Percentiles rank a stretch among this genome's conserved stretches.
These are phyloP conservation scores for Urocyon cinereoargenteus DNA, from an alignment of 2,797 vertebrate genomes.

Conservation along the genomic window DNA sequence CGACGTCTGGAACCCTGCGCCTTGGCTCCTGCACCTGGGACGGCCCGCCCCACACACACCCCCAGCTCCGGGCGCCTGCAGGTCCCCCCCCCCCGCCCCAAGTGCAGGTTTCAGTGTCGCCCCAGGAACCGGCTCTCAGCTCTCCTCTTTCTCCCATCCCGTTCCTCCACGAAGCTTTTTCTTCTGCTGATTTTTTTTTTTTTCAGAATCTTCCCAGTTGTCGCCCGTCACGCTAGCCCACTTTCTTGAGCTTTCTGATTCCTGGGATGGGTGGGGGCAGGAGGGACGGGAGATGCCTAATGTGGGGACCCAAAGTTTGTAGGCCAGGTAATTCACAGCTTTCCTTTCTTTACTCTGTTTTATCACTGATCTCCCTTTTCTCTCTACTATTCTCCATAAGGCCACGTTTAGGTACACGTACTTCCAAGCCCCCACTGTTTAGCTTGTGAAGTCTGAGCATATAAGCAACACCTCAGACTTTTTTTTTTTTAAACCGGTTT, in stretches of 20 bases:
- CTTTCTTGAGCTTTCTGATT: slow-evolving; percentile 1
- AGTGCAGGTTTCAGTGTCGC: neutral
- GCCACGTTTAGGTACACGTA: slow-evolving; percentile 64
- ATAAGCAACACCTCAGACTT: neutral
- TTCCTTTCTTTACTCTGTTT: neutral
- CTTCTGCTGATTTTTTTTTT: neutral
- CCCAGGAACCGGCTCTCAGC: neutral
- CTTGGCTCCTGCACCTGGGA: neutral
- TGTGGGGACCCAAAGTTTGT: slow-evolving; percentile 51
- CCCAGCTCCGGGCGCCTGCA: neutral
- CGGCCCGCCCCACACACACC: neutral
- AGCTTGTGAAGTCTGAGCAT: neutral
- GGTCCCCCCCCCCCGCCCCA: neutral
- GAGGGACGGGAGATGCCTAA: neutral
- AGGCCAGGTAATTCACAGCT: neutral
- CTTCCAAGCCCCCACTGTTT: slow-evolving; percentile 1
- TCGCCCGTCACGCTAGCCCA: neutral
- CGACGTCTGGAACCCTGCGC: neutral
- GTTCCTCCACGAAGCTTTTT: neutral
- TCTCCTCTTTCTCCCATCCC: neutral
- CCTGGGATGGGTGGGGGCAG: neutral
- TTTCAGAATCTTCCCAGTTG: neutral
- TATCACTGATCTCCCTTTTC: neutral
- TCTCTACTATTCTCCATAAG: neutral
- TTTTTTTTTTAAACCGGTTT: slow-evolving; percentile 13